These are phyloP conservation scores for Operophtera brumata DNA, from an alignment of 2,888 invertebrate species.

Conservation along the genomic window DNA sequence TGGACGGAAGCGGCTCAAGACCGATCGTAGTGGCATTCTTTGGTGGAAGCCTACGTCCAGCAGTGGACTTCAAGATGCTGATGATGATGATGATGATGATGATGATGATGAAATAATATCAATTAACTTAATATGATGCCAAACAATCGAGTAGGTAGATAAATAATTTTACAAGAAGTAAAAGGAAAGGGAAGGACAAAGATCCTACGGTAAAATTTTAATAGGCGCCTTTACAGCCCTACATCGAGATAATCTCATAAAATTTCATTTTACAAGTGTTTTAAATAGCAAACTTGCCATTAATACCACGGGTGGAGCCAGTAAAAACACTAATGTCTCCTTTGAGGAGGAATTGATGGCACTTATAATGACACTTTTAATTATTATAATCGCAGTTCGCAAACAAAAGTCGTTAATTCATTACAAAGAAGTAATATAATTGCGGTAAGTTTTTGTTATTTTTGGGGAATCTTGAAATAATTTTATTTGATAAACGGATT, in stretches of 20 bases:
- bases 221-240: constrained; percentile 12
- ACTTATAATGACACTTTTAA: constrained; percentile 79
- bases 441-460: constrained; percentile 38
- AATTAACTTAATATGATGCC: too few relatives aligned
- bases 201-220: constrained; percentile 3
- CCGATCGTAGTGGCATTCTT: too few relatives aligned
- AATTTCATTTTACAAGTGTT: constrained; percentile 50
- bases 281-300: constrained; percentile 58
- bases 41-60: too few relatives aligned
- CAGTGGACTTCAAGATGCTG: too few relatives aligned
- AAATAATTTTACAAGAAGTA: too few relatives aligned
- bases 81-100: too few relatives aligned
- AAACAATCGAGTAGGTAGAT: too few relatives aligned
- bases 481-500: constrained; percentile 10
- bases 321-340: constrained; percentile 75
- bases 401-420: constrained; percentile 77
- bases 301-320: constrained; percentile 59
- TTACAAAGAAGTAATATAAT: constrained; percentile 70
- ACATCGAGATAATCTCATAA: constrained; percentile 30
- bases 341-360: constrained; percentile 74
- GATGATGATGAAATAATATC: too few relatives aligned
- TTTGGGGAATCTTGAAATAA: constrained; percentile 3
- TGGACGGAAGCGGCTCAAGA: too few relatives aligned
- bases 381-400: constrained; percentile 74
- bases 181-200: not conserved